Percentiles rank a stretch among this genome's conserved stretches.
These are phyloP conservation scores for Onchidella celtica DNA, from an alignment of 2,888 invertebrate species.

Conservation along the genomic window DNA sequence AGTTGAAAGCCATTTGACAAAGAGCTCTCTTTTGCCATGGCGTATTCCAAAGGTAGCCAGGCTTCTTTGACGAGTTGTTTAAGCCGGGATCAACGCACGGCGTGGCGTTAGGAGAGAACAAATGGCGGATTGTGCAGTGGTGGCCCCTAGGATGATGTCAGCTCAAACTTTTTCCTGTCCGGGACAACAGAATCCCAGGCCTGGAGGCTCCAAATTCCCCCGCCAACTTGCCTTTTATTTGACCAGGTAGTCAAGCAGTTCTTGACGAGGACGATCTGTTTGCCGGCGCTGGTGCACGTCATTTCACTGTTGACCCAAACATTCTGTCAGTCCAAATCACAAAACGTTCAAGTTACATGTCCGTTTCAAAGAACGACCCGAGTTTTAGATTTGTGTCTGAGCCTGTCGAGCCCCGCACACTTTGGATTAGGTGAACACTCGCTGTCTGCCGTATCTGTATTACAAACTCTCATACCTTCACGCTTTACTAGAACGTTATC, in stretches of 20 bases:
- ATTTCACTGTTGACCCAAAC: background rate
- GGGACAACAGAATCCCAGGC: background rate
- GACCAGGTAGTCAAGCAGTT: background rate
- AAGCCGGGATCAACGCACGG: background rate
- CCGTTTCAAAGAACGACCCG: no score
- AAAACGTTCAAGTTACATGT: no score
- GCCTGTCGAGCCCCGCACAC: no score
- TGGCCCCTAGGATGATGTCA: background rate
- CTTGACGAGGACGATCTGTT: background rate
- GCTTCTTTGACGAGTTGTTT: background rate
- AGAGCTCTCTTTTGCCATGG: background rate
- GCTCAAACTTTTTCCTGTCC: background rate
- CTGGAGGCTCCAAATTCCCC: background rate
- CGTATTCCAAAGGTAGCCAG: background rate
- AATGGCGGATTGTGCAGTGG: background rate
- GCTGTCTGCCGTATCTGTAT: no score
- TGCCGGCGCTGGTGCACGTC: background rate
- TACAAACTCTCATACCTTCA: no score
- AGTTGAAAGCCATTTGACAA: background rate
- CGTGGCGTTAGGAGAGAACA: background rate
- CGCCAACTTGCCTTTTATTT: background rate
- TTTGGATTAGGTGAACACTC: no score
- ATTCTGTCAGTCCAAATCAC: no score
- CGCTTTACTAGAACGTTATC: no score
- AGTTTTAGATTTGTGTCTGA: no score